Evolutionary conservation across 2,113 vertebrate genomes (phyloP).

Genomic region (Spilogale gracilis): DNA sequence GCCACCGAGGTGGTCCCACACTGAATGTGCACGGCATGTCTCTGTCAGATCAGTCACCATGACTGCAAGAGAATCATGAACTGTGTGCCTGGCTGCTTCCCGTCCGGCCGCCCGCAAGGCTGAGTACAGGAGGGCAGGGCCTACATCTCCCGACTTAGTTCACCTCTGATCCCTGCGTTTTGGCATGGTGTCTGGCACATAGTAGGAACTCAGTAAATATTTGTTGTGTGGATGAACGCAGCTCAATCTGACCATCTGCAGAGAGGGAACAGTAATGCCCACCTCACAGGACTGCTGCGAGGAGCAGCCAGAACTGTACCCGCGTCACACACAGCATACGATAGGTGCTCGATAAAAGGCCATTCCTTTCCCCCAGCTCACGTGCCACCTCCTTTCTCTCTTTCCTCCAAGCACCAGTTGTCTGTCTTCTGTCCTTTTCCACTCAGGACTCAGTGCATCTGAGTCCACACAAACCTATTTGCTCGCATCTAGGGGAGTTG

Average conservation of each 20-base stretch:
- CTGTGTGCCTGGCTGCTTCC: background rate
- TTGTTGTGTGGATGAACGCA: background rate
- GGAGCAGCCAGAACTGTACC: background rate
- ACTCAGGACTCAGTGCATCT: background rate
- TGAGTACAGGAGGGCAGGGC: background rate
- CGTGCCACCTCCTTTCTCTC: background rate
- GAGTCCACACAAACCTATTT: background rate
- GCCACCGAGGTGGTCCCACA: background rate
- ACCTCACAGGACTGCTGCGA: background rate
- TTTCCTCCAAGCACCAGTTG: background rate
- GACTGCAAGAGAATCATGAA: background rate
- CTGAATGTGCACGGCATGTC: background rate
- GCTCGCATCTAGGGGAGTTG: background rate
- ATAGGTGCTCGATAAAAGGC: constrained; percentile 27
- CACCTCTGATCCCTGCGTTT: background rate
- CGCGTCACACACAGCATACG: background rate
- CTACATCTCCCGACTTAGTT: background rate
- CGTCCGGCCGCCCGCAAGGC: background rate
- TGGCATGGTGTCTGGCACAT: background rate
- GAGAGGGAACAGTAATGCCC: background rate
- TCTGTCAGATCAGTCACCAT: background rate
- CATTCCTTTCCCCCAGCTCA: background rate
- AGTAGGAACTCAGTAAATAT: constrained; percentile 17
- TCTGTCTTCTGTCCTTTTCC: constrained; percentile 3
- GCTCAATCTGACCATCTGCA: background rate